Conservation (phyloP, 2,888 invertebrate genomes). For the Agrochola macilenta region DNA sequence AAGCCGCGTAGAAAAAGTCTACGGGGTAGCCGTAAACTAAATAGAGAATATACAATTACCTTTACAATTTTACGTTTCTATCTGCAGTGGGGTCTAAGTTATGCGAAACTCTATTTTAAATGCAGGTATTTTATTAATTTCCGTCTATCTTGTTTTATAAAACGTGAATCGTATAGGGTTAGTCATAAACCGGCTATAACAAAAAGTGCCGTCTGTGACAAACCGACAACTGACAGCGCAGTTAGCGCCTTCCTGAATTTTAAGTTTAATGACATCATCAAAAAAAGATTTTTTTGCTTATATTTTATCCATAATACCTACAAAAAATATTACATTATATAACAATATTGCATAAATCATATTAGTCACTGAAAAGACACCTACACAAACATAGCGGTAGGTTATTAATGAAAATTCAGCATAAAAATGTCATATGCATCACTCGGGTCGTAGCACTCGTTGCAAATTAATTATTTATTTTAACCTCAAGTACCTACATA, state of each 20-base stretch:
- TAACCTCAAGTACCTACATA: constrained; percentile 29
- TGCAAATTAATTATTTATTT: constrained; percentile 16
- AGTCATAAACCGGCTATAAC: constrained; percentile 22
- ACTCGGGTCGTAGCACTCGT: constrained; percentile 24
- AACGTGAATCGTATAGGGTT: constrained; percentile 8
- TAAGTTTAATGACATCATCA: constrained; percentile 37
- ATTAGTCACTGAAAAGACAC: constrained; percentile 51
- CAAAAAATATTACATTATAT: constrained; percentile 9
- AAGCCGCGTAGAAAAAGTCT: neutral
- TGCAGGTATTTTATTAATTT: constrained; percentile 26
- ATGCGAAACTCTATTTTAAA: neutral
- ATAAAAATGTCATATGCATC: constrained; percentile 43
- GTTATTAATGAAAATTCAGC: constrained; percentile 42
- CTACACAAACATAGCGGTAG: constrained; percentile 47
- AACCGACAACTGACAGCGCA: constrained; percentile 15
- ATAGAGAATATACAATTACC: neutral
- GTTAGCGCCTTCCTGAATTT: constrained; percentile 32
- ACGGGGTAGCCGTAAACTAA: neutral
- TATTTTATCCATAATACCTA: neutral
- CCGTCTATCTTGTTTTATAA: constrained; percentile 3
- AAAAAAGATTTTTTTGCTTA: neutral
- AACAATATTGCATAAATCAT: constrained; percentile 12
- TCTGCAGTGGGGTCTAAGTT: neutral
- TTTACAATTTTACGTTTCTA: neutral
- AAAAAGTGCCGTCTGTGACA: constrained; percentile 17